Base-by-base conservation (phyloP, 1,140 invertebrate genomes). In the Ceratina australensis region DNA sequence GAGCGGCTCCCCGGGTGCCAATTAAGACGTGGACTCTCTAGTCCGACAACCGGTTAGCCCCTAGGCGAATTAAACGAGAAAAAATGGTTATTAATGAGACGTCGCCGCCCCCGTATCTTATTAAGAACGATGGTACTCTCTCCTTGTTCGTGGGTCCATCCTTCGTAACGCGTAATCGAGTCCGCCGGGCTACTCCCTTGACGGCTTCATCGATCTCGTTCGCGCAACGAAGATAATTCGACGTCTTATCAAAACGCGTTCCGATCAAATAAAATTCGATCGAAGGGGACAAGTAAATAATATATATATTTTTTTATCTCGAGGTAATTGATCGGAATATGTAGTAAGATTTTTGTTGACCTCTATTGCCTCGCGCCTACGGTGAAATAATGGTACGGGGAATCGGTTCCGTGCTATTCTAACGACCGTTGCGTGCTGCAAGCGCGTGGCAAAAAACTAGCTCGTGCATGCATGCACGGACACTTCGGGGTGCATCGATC, bases 1-100 rank as follows among this genome's bases (percentile, higher is more conserved):
- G 20, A 67, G 28, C 49, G 33, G 64, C 59, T 47, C 69, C 52
- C 42, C 80, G 52, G 83, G 64, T 73, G 66, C 84, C 83, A 88
- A 87, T 87, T 88, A 88, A 86, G 76, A 66, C 8, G 24, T 57
- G 24, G 52, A 52, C 50, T 85, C 74, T 80, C 72, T 84, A 81
- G 66, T 52, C 78, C 49, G 68, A 50, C 50, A 84, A 76, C 82
- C 77, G 72, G 77, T 80, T 61, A 20, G 18, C 28, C 50, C 54
- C 13, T 33, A n/a, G 63, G 54, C 28, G 54, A 69, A 84, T 77
- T 73, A 66, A 33, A 61, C 50, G 77, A 76, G 73, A 42, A 64
- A n/a, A 79, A 81, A 85, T 61, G 72, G 54, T 83, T 83, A 83
- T 84, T 83, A 83, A 84, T 72, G 72, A 68, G 54, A 16, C 61